These are phyloP conservation scores for Fragum whitleyi DNA, from an alignment of 2,888 invertebrate genomes.

Conservation along the genomic window DNA sequence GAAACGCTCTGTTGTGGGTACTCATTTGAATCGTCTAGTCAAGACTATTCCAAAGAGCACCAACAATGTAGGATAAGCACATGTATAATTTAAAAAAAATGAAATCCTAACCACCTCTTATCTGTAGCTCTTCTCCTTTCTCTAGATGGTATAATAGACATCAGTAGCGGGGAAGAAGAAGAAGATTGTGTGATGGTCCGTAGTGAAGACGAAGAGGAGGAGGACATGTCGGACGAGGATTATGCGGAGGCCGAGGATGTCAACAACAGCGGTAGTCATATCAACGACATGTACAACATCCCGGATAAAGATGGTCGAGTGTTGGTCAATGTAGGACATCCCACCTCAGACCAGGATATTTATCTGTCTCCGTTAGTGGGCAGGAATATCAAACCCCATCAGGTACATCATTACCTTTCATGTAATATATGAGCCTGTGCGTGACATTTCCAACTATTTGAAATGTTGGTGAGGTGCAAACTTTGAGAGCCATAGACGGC, in stretches of 20 bases:
- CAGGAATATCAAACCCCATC: conserved; percentile 97
- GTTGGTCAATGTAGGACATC: conserved; percentile 96
- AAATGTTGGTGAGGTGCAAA: too few species aligned
- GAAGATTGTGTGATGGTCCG: conserved; percentile 84
- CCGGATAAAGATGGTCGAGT: conserved; percentile 97
- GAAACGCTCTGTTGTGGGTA: too few species aligned
- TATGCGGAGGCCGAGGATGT: conserved; percentile 95
- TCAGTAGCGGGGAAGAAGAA: conserved; percentile 83
- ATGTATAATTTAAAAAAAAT: too few species aligned
- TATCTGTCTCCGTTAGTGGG: conserved; percentile 96
- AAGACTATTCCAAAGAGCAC: too few species aligned
- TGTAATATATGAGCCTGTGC: too few species aligned
- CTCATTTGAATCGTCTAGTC: too few species aligned
- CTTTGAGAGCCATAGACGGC: too few species aligned
- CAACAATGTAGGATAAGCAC: too few species aligned
- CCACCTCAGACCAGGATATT: conserved; percentile 95
- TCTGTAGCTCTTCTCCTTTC: too few species aligned
- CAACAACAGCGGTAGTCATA: conserved; percentile 94
- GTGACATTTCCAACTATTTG: too few species aligned
- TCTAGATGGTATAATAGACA: conserved; percentile 68
- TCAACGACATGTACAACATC: conserved; percentile 95
- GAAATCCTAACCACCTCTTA: too few species aligned
- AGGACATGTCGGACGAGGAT: conserved; percentile 85
- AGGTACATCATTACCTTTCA: too few species aligned
- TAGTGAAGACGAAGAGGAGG: conserved; percentile 85